Evolutionary conservation across 1,140 invertebrate species (phyloP), one percentile per base, ranked within the genome.

Genomic region (Aricia agestis): DNA sequence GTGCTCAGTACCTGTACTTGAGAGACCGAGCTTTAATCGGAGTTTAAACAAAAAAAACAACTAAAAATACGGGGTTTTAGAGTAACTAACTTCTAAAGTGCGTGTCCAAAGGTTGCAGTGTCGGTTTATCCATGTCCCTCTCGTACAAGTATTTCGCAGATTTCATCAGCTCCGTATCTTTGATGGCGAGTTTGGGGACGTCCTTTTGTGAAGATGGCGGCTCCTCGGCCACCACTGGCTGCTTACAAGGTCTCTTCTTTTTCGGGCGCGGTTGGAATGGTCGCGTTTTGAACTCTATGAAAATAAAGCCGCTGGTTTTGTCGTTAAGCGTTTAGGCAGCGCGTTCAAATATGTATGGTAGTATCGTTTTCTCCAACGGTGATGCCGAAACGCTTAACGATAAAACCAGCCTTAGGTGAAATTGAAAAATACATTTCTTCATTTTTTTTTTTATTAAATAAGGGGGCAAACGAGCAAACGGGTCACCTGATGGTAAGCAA

Each of bases 101-200:
- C 6, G 89, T 90, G 0, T 76, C 76, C 61, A 90, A 67, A 0
- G 89, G 86, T 69, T 87, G 78, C 68, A 91, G 68, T 1, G 87
- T 90, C 0, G 85, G 85, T 66, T 80, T 79, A 61, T 85, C 74
- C 78, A 84, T 78, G 32, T 87, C 83, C 32, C 74, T 65, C 67
- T 87, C 87, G 52, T 89, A 91, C 61, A 90, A n/a, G 7, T 87
- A 83, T 10, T 72, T 72, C 10, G 89, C 89, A 25, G 80, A 72
- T 58, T 86, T 89, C 89, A 90, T 89, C 41, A 91, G 77, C 76
- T 89, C 86, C 0, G 89, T 89, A 61, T 90, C 86, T 66, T 89
- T 89, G 65, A 91, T 83, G 31, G 83, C 82, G 2, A 89, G 78
- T 70, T 85, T 86, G 7, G 80, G 72, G 0, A 72, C 74, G 13